These are phyloP conservation scores for Microctenopoma steveboyesi DNA, from an alignment of 2,797 vertebrate species.

Conservation along the genomic window DNA sequence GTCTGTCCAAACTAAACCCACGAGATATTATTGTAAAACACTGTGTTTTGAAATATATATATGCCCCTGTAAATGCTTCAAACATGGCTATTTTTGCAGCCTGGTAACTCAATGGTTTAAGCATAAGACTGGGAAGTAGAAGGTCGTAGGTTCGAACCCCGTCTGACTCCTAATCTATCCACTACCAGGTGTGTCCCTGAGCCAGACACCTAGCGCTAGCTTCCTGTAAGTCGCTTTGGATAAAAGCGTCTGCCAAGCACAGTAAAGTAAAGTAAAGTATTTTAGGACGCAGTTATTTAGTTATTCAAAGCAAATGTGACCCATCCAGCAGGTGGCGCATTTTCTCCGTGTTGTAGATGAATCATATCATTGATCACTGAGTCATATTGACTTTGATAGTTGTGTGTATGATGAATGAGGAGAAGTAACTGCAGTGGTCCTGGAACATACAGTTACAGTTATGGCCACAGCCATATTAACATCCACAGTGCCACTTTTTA, in stretches of 20 bases:
- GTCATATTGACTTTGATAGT: neutral
- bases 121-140: too few relatives aligned
- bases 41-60: neutral
- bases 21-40: neutral
- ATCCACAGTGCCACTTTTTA: neutral
- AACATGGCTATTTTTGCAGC: neutral
- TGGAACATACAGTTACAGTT: too few relatives aligned
- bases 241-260: too few relatives aligned
- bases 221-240: too few relatives aligned
- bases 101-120: too few relatives aligned
- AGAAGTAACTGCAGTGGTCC: neutral
- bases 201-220: too few relatives aligned
- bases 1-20: neutral
- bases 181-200: too few relatives aligned
- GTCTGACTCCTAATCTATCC: too few relatives aligned
- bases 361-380: neutral
- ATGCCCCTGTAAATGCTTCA: neutral
- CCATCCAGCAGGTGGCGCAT: conserved; percentile 68
- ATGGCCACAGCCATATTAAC: neutral
- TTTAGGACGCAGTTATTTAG: neutral
- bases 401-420: neutral
- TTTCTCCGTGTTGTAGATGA: conserved; percentile 6
- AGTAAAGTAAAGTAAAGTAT: too few relatives aligned
- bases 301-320: neutral
- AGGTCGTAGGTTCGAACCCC: too few relatives aligned